Base-by-base conservation (phyloP, 1,140 invertebrate genomes). In the Dreissena rostriformis region DNA sequence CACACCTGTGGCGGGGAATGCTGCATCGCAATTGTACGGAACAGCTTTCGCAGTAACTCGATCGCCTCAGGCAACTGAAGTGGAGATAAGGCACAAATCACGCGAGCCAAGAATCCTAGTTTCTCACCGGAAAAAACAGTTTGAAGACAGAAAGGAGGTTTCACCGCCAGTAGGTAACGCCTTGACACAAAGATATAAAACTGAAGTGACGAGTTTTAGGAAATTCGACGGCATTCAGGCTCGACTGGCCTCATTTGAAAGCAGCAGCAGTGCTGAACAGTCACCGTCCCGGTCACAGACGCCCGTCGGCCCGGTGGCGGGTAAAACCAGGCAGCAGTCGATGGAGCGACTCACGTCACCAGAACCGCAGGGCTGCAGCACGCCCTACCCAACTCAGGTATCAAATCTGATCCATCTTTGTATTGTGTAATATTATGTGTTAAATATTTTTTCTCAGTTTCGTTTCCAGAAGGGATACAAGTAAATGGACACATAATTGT, bases 161-260 rank as follows among this genome's bases (percentile, higher is more conserved):
- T 83, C 71, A 57, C 80, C 68, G 15, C 80, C 86, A 49, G 49
- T 49, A 26, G 67, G 22, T 65, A 61, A 19, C 51, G 26, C 61
- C 4, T 82, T 79, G 49, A 26, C 80, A 5, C 88, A 87, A 66
- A 84, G 88, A 28, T 90, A 89, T 57, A 90, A 88, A 88, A 89
- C 90, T 39, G 91, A 92, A 71, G 89, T 92, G 61, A 88, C 88
- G 1, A 88, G 88, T 24, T 86, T 86, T 49, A 86, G 86, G 17
- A 91, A 91, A 67, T 91, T 90, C 80, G 88, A 87, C 26, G 91
- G 90, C 29, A 86, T 92, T 29, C 87, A 88, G 22, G 66, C 82
- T 19, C 78, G 91, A 24, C 79, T 89, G 39, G 89, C 89, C 29
- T 88, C 87, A 22, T 91, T 91, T 88, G 91, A 92, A 83, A 88